Percentiles rank a stretch among this genome's conserved stretches.
phyloP scores from a whole-genome alignment of 1,140 invertebrate genomes.

The Anadara kagoshimensis region DNA sequence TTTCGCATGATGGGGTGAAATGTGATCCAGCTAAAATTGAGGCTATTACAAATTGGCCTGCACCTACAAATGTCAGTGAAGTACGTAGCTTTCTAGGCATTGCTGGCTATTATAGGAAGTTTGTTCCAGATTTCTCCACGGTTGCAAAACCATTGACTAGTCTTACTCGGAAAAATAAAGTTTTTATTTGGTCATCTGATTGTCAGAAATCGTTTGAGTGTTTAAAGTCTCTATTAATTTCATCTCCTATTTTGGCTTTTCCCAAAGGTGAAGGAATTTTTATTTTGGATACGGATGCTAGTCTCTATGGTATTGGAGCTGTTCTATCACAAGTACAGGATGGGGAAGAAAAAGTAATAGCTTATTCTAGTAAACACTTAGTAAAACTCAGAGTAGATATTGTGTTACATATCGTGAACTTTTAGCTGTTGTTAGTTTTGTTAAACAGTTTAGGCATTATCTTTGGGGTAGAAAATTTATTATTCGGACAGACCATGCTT shows the following conservation, averaged over 20 bases:
- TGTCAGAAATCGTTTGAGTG: conserved; percentile 27
- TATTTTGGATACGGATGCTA: conserved; percentile 50
- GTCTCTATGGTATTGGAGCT: conserved; percentile 46
- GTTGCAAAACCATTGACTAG: conserved; percentile 20
- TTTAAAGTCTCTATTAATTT: conserved; percentile 16
- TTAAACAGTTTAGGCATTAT: conserved; percentile 31
- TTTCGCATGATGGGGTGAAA: conserved; percentile 14
- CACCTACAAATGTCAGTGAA: conserved; percentile 21
- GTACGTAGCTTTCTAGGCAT: conserved; percentile 35
- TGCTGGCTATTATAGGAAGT: conserved; percentile 27
- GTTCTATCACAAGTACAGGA: conserved; percentile 39
- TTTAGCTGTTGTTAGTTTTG: conserved; percentile 13
- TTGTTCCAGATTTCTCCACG: conserved; percentile 23
- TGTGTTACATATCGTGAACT: conserved; percentile 13
- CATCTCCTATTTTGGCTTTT: conserved; percentile 39
- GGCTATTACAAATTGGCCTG: conserved; percentile 30
- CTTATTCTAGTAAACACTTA: conserved; percentile 14
- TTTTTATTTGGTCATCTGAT: conserved; percentile 1
- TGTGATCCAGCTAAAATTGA: conserved; percentile 23
- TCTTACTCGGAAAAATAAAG: conserved; percentile 11
- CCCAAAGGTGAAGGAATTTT: conserved; percentile 23
- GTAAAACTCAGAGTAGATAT: conserved; percentile 11
- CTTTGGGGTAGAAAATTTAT: conserved; percentile 13
- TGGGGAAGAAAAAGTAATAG: conserved; percentile 9
- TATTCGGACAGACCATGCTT: conserved; percentile 14